phyloP scores from a whole-genome alignment of 2,888 invertebrate genomes.

The Clistopyga incitator region DNA sequence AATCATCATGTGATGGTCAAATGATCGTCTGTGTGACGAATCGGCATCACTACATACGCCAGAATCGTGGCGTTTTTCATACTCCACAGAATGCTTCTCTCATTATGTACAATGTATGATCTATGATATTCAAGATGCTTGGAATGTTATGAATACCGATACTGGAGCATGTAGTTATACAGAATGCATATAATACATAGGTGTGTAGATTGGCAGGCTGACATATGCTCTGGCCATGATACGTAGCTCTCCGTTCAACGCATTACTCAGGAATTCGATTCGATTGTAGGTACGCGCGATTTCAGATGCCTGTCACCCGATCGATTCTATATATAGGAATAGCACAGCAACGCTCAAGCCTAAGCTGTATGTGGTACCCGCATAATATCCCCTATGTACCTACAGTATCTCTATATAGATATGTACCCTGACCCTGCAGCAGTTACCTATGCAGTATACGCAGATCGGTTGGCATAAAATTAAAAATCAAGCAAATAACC shows the following conservation, averaged over 20 bases:
- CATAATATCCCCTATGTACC: slow-evolving; percentile 2
- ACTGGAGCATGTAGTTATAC: slow-evolving; percentile 1
- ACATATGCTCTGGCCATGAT: background rate
- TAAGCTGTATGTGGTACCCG: background rate
- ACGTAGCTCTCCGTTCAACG: slow-evolving; percentile 10
- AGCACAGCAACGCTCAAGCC: slow-evolving; percentile 19
- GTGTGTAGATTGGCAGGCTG: background rate
- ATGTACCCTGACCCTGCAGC: background rate
- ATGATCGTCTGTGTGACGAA: too few relatives aligned
- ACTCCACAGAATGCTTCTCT: background rate
- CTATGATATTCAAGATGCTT: slow-evolving; percentile 3
- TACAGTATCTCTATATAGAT: background rate
- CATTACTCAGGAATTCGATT: slow-evolving; percentile 53
- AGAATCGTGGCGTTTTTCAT: background rate
- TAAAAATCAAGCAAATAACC: too few relatives aligned
- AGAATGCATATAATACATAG: slow-evolving; percentile 13
- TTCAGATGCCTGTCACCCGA: slow-evolving; percentile 46
- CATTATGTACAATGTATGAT: too few relatives aligned
- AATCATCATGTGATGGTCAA: too few relatives aligned
- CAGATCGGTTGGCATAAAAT: background rate
- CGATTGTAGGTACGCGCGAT: slow-evolving; percentile 22
- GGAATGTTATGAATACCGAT: slow-evolving; percentile 18
- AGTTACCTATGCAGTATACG: background rate
- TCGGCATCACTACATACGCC: too few relatives aligned
- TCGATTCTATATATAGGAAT: slow-evolving; percentile 33